Evolutionary conservation across 2,113 vertebrate species (phyloP).

Genomic region (Boulengeromyrus knoepffleri): DNA sequence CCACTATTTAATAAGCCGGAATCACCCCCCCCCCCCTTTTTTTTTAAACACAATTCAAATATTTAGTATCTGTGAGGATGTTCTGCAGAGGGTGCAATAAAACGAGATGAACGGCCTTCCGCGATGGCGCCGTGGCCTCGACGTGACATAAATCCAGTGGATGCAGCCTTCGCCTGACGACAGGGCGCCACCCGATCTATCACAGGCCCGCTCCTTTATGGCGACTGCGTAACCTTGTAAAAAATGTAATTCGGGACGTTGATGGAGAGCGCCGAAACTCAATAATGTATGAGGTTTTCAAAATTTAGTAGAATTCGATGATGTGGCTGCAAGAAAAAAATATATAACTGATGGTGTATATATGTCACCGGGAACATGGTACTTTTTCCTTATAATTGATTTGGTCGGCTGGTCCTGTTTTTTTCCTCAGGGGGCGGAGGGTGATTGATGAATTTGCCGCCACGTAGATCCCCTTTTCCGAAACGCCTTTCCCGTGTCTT

Average conservation of each 20-base stretch:
- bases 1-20: neutral
- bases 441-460: neutral
- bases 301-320: conserved; percentile 1
- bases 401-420: conserved; percentile 2
- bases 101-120: neutral
- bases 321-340: neutral
- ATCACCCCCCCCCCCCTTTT: too few relatives aligned
- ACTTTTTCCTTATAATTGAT: conserved; percentile 14
- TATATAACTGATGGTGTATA: neutral
- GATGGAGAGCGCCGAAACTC: neutral
- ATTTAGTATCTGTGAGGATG: conserved; percentile 1
- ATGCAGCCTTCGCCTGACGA: neutral
- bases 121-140: neutral
- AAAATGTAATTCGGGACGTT: neutral
- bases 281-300: conserved; percentile 12
- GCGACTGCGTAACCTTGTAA: conserved; percentile 7
- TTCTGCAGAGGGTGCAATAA: neutral
- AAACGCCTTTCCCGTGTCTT: neutral
- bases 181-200: too few relatives aligned
- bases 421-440: neutral
- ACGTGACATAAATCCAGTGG: neutral
- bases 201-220: neutral
- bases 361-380: neutral
- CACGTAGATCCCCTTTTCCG: neutral
- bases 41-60: neutral